A percentile compares a stretch with the other conserved stretches of the same genome.
These are phyloP conservation scores for Notolepis coatsorum DNA, from an alignment of 2,797 vertebrate species.

Conservation along the genomic window DNA sequence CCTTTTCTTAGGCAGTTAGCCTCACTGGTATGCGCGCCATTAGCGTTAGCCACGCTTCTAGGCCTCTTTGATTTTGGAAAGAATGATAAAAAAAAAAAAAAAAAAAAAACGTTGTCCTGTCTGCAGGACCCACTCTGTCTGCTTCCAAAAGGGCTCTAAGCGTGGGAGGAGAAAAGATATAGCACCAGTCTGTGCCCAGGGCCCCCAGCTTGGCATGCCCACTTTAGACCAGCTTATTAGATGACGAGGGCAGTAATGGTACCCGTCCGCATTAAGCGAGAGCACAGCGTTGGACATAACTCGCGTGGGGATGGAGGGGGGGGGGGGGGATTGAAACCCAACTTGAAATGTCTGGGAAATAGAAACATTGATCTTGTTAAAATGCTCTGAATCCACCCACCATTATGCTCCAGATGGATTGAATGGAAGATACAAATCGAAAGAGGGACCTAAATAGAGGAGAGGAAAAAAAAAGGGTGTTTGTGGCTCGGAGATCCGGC, in stretches of 20 bases:
- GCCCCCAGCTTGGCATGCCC: constrained; percentile 56
- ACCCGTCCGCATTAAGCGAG: constrained; percentile 63
- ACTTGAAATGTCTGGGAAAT: constrained; percentile 58
- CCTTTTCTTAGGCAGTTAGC: too few species aligned
- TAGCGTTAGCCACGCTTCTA: too few species aligned
- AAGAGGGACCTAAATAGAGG: constrained; percentile 8
- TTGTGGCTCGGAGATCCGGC: too few species aligned
- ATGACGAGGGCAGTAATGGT: constrained; percentile 74
- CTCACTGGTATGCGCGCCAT: too few species aligned
- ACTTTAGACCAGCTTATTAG: constrained; percentile 72
- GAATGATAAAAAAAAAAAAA: too few species aligned
- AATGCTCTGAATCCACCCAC: constrained; percentile 48
- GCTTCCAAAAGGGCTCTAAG: constrained; percentile 27
- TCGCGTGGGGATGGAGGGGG: constrained; percentile 21
- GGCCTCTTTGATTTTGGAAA: too few species aligned
- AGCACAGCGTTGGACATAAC: constrained; percentile 44
- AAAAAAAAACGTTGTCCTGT: neutral
- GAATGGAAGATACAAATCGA: constrained; percentile 2
- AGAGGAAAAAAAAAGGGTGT: constrained; percentile 5
- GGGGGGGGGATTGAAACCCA: constrained; percentile 29
- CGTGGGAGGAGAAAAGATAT: constrained; percentile 60
- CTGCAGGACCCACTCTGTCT: constrained; percentile 43
- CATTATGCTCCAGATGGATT: constrained; percentile 39
- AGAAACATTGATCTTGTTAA: constrained; percentile 64
- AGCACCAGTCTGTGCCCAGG: constrained; percentile 53